Conservation (phyloP, 2,888 invertebrate species). For the Rhingia campestris region DNA sequence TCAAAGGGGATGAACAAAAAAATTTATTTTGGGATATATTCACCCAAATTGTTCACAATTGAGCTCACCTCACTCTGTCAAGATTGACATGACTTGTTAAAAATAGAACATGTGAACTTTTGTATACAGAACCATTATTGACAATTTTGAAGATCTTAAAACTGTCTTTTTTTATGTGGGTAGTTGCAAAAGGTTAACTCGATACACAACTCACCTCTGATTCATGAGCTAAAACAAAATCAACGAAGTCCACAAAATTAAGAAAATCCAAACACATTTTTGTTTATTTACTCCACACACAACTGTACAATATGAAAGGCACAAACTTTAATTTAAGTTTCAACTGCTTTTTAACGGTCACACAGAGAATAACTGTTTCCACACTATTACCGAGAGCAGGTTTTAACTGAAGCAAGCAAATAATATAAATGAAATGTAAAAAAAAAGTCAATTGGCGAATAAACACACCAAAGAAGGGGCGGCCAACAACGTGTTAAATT, state of each 20-base stretch:
- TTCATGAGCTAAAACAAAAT: conserved; percentile 30
- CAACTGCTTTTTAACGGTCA: conserved; percentile 60
- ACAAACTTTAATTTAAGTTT: conserved; percentile 28
- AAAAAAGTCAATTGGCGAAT: conserved; percentile 48
- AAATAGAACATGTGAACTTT: too few species aligned
- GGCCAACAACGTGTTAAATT: conserved; percentile 79
- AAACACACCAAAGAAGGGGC: conserved; percentile 41
- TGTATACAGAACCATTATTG: too few species aligned
- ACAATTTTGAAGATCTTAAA: neutral
- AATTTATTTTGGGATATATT: too few species aligned
- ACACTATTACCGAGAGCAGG: conserved; percentile 43
- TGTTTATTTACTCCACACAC: neutral
- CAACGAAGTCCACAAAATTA: neutral
- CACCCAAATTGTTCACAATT: too few species aligned
- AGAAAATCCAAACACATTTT: conserved; percentile 53
- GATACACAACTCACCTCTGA: conserved; percentile 41
- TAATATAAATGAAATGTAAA: conserved; percentile 19
- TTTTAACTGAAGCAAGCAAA: conserved; percentile 43
- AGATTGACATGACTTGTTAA: too few species aligned
- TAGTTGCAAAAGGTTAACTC: neutral
- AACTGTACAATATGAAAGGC: neutral
- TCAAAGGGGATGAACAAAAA: too few species aligned
- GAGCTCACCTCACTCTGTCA: too few species aligned
- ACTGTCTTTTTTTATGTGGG: neutral
- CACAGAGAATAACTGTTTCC: conserved; percentile 32